Evolutionary conservation across 1,140 invertebrate species (phyloP).

Genomic region (Prorops nasuta): DNA sequence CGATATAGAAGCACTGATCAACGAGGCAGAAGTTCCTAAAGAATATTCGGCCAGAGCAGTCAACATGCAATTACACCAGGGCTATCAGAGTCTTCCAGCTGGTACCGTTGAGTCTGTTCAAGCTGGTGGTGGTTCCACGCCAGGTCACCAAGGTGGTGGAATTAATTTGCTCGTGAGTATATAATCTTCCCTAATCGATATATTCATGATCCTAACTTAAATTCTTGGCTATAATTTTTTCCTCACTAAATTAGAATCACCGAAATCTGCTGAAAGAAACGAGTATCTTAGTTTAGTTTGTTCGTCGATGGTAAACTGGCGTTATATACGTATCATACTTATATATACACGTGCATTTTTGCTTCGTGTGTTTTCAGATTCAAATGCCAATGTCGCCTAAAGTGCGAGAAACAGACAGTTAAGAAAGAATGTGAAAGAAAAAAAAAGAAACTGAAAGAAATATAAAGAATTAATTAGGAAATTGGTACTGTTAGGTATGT

Average conservation of each 20-base stretch:
- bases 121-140: constrained; percentile 42
- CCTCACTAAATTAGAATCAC: constrained; percentile 1
- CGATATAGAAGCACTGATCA: neutral
- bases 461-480: no score
- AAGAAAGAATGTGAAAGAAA: constrained; percentile 40
- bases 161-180: constrained; percentile 48
- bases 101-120: constrained; percentile 46
- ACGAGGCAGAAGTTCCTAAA: neutral
- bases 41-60: constrained; percentile 35
- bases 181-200: no score
- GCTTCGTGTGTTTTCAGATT: constrained; percentile 45
- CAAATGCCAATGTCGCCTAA: constrained; percentile 41
- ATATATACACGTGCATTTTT: neutral
- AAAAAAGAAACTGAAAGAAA: no score
- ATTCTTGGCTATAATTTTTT: no score
- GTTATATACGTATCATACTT: no score
- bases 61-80: constrained; percentile 50
- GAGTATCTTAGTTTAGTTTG: no score
- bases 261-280: no score
- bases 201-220: no score
- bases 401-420: constrained; percentile 23
- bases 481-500: constrained; percentile 24
- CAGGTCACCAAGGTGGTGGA: constrained; percentile 45
- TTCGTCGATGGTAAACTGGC: no score
- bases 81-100: constrained; percentile 49